These are phyloP conservation scores for Rhagonycha fulva DNA, from an alignment of 2,888 invertebrate genomes.

Conservation along the genomic window DNA sequence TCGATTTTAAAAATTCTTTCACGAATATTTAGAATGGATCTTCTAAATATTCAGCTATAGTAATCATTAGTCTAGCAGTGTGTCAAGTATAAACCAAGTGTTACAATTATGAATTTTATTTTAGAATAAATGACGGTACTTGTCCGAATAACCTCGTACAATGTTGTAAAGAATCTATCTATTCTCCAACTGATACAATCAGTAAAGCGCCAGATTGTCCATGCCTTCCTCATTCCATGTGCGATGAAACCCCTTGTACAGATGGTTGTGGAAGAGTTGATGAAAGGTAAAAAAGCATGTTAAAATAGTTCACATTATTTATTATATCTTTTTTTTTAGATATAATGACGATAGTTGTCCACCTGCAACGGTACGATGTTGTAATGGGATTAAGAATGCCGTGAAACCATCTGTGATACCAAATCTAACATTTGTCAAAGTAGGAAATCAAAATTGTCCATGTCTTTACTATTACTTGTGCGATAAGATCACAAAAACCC, in stretches of 20 bases:
- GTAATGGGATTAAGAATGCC: slow-evolving; percentile 39
- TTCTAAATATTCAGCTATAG: too few relatives aligned
- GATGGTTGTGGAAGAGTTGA: slow-evolving; percentile 77
- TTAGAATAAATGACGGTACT: background rate
- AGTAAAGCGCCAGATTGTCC: slow-evolving; percentile 58
- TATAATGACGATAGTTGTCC: slow-evolving; percentile 51
- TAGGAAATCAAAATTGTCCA: too few relatives aligned
- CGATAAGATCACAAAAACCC: too few relatives aligned
- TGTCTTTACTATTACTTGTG: too few relatives aligned
- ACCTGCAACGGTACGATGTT: slow-evolving; percentile 63
- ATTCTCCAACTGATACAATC: slow-evolving; percentile 35
- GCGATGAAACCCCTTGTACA: slow-evolving; percentile 70
- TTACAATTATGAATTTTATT: too few relatives aligned
- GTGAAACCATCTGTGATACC: too few relatives aligned
- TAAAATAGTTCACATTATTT: background rate
- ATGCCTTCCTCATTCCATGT: slow-evolving; percentile 80
- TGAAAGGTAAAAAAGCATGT: slow-evolving; percentile 64
- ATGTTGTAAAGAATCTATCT: background rate
- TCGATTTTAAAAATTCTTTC: too few relatives aligned
- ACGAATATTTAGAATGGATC: too few relatives aligned
- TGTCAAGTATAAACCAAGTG: too few relatives aligned
- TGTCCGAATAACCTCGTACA: too few relatives aligned
- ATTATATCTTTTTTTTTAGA: slow-evolving; percentile 15
- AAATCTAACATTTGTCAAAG: too few relatives aligned
- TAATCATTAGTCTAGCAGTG: too few relatives aligned